Evolutionary conservation across 2,113 vertebrate species (phyloP).

Genomic region (Psophia crepitans): DNA sequence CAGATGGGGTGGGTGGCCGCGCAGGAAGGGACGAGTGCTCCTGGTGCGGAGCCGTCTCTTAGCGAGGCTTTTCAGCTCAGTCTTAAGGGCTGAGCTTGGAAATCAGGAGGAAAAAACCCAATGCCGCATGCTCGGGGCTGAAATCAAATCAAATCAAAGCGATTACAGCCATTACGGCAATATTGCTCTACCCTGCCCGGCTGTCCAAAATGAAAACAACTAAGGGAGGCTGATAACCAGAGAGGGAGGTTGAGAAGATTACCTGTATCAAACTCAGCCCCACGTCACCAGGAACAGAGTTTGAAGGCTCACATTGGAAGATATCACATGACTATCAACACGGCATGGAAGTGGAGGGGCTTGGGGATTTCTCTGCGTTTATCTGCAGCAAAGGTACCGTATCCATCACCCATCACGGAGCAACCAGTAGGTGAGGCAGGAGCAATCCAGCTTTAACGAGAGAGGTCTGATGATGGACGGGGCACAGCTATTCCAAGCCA

Average conservation of each 20-base stretch:
- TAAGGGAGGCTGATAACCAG: background rate
- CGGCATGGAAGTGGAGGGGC: background rate
- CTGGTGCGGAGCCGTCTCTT: background rate
- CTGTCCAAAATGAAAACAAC: background rate
- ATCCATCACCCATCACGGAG: background rate
- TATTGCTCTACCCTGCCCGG: background rate
- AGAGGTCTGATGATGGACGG: background rate
- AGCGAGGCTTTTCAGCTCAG: background rate
- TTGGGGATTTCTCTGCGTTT: background rate
- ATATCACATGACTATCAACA: background rate
- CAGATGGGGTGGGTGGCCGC: background rate
- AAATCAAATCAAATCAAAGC: background rate
- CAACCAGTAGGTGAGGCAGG: background rate
- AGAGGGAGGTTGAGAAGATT: background rate
- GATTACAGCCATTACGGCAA: background rate
- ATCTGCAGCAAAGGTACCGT: background rate
- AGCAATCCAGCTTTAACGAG: background rate
- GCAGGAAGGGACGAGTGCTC: rapidly evolving
- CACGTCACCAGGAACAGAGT: background rate
- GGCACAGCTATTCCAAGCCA: background rate
- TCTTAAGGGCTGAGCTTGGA: background rate
- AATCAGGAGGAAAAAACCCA: background rate
- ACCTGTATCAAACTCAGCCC: background rate
- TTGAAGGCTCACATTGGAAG: background rate
- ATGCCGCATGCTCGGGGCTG: rapidly evolving